A percentile compares a stretch with the other conserved stretches of the same genome.
phyloP scores from a whole-genome alignment of 2,797 vertebrate species.

The Pipistrellus pygmaeus region DNA sequence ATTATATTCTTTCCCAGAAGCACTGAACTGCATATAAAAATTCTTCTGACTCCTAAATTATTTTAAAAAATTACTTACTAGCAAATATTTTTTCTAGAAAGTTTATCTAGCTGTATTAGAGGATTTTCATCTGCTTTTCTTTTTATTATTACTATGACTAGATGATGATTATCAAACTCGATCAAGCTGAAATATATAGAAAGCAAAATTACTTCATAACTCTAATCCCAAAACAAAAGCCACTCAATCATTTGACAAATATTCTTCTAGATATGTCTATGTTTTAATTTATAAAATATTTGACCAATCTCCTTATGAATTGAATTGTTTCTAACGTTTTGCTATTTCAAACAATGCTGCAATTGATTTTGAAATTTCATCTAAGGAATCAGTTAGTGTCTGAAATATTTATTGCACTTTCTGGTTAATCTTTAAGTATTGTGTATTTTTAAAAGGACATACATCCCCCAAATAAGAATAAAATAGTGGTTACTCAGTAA shows the following conservation, averaged over 20 bases:
- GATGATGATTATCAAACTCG: background rate
- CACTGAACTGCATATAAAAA: background rate
- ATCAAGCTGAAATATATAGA: background rate
- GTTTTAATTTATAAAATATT: slow-evolving; percentile 41
- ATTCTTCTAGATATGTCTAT: background rate
- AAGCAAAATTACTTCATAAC: slow-evolving; percentile 44
- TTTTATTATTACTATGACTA: slow-evolving; percentile 37
- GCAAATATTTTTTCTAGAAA: background rate
- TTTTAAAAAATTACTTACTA: background rate
- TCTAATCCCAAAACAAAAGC: background rate
- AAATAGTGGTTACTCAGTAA: slow-evolving; percentile 44
- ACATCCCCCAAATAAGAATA: background rate
- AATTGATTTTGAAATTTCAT: background rate
- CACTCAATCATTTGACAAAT: background rate
- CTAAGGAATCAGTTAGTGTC: background rate
- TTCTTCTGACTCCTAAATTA: background rate
- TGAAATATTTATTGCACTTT: background rate
- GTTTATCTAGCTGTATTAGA: background rate
- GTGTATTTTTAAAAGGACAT: background rate
- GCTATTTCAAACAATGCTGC: background rate
- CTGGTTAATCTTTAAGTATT: background rate
- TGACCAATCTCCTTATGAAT: background rate
- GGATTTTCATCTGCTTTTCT: background rate
- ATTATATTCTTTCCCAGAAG: slow-evolving; percentile 39
- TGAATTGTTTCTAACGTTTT: slow-evolving; percentile 22